Evolutionary conservation across 2,113 vertebrate genomes (phyloP), one percentile per base, ranked within the genome.

Genomic region (Capricornis sumatraensis): DNA sequence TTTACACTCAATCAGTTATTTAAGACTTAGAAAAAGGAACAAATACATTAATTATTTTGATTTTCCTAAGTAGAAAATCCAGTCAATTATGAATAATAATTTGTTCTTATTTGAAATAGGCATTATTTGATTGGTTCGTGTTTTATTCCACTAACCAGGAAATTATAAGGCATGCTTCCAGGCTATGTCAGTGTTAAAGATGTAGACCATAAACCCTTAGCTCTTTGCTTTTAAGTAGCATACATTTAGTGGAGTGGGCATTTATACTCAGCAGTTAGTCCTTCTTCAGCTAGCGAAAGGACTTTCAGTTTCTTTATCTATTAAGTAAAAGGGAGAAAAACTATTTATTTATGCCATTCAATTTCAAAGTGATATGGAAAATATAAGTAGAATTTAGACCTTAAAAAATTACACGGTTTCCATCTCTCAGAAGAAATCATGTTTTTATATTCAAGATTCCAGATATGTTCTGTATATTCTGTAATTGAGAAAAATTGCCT

Each of bases 291-390:
- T 40, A 53, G 9, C 11, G 71, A 36, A 30, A 25, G 58, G 23
- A 36, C 30, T 4, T 57, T 27, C 40, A 43, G 21, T 30, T 50
- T 89, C 53, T 67, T 92, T 23, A 33, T 45, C 7, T 45, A 6
- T 33, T 33, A 94, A 78, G 19, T 12, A 78, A 94, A 93, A 52
- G 40, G 3, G 9, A 79, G 89, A 55, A 60, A 53, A 57, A 12
- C 7, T 52, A 85, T 53, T 40, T 60, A 53, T 92, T 28, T 33
- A 27, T 60, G 7, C 13, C 25, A 60, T 60, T 92, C 62, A 83
- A 33, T 78, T 96, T 91, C 27, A 91, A 97, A 94, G 82, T 78
- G 1, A 57, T 27, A 25, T 10, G 2, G 14, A 52, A 71, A 91
- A 21, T 55, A 17, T 19, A 92, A 71, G 78, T 83, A 33, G 10